These are phyloP conservation scores for Propithecus deckenii DNA, from an alignment of 2,797 vertebrate species.

Conservation along the genomic window DNA sequence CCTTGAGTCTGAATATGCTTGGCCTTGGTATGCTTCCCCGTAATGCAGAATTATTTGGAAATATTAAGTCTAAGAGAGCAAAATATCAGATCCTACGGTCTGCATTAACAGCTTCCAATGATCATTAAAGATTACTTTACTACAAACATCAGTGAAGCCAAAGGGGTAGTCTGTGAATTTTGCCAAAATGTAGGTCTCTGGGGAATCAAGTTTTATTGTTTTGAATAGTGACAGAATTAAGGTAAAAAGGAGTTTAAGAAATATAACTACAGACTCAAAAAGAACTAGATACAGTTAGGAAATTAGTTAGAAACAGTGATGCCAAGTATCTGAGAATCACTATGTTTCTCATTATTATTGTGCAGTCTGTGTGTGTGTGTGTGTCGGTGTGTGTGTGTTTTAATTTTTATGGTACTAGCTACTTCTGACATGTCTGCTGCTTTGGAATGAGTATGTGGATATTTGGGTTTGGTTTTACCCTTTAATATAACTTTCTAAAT, in stretches of 20 bases:
- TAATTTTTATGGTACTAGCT: background rate
- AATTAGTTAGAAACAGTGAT: background rate
- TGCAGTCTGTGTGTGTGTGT: background rate
- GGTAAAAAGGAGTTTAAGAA: background rate
- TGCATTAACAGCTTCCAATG: background rate
- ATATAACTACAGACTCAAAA: background rate
- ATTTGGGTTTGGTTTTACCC: background rate
- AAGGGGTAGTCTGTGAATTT: background rate
- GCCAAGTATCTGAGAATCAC: background rate
- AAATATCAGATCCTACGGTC: background rate
- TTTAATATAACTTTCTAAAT: slow-evolving; percentile 36
- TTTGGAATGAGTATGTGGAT: slow-evolving; percentile 5
- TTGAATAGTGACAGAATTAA: background rate
- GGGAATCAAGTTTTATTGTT: background rate
- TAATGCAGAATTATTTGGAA: background rate
- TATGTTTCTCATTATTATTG: background rate
- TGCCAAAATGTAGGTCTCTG: background rate
- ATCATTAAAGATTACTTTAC: slow-evolving; percentile 14
- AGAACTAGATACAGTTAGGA: background rate
- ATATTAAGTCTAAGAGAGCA: background rate
- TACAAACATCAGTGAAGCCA: slow-evolving; percentile 15
- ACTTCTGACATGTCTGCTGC: slow-evolving; percentile 11
- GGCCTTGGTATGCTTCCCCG: background rate
- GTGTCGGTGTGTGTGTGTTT: background rate
- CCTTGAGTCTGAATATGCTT: background rate